phyloP scores from a whole-genome alignment of 2,113 vertebrate species.

The Recurvirostra avosetta region DNA sequence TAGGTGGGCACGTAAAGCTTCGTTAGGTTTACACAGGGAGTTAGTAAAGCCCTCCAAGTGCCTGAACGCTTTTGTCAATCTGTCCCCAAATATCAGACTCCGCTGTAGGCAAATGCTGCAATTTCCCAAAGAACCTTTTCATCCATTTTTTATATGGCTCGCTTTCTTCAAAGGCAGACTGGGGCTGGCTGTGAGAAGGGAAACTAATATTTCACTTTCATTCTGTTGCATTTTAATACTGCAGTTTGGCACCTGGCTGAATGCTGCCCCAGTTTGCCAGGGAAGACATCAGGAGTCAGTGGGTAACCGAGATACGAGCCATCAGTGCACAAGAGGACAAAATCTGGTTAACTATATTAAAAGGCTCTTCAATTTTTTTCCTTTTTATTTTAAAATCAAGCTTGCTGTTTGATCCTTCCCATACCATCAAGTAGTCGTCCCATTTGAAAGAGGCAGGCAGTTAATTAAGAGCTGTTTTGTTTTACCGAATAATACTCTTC shows the following conservation, averaged over 20 bases:
- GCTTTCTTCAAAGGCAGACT: slow-evolving; percentile 33
- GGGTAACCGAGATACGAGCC: background rate
- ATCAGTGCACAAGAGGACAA: background rate
- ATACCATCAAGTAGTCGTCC: background rate
- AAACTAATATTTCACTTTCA: slow-evolving; percentile 28
- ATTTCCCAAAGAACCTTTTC: slow-evolving; percentile 17
- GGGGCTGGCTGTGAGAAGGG: background rate
- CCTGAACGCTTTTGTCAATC: background rate
- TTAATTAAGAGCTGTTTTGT: slow-evolving; percentile 37
- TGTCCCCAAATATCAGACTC: background rate
- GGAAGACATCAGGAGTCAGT: background rate
- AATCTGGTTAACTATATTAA: background rate
- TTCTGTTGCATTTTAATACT: background rate
- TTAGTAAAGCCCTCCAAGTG: background rate
- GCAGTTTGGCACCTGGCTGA: background rate
- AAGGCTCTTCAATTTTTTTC: background rate
- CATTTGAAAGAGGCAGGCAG: slow-evolving; percentile 1
- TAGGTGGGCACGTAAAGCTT: background rate
- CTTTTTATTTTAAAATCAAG: background rate
- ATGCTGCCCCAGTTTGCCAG: background rate
- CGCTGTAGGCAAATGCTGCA: background rate
- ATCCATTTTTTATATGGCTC: slow-evolving; percentile 37
- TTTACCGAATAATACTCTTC: background rate
- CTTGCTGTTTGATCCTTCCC: background rate
- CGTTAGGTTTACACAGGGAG: background rate